Evolutionary conservation across 2,113 vertebrate genomes (phyloP).

Genomic region (Paramormyrops kingsleyae): DNA sequence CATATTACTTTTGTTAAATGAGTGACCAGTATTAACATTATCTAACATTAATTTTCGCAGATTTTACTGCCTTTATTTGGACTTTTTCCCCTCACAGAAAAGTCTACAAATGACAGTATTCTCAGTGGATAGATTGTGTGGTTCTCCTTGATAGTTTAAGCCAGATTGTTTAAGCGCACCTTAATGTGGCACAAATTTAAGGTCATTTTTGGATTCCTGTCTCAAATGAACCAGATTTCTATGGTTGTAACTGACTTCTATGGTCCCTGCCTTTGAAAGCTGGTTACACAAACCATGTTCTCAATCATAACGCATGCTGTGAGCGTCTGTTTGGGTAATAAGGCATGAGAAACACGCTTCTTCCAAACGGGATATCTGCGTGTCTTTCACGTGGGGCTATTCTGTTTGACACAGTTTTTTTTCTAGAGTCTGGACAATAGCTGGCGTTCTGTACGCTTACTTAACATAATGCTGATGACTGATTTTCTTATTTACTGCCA

Average conservation of each 20-base stretch:
- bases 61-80: background rate
- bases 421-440: background rate
- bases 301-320: background rate
- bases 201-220: background rate
- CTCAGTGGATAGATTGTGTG: background rate
- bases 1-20: background rate
- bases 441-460: background rate
- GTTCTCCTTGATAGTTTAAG: background rate
- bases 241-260: background rate
- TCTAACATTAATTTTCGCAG: background rate
- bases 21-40: background rate
- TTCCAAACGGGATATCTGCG: background rate
- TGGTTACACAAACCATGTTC: background rate
- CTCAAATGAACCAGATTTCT: background rate
- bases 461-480: background rate
- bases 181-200: background rate
- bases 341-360: background rate
- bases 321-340: background rate
- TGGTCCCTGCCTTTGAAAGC: background rate
- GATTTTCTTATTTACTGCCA: background rate
- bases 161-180: background rate
- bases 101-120: background rate
- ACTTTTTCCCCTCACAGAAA: background rate
- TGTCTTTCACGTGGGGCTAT: background rate
- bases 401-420: background rate